These are phyloP conservation scores for Pollenia angustigena DNA, from an alignment of 2,888 invertebrate species.

Conservation along the genomic window DNA sequence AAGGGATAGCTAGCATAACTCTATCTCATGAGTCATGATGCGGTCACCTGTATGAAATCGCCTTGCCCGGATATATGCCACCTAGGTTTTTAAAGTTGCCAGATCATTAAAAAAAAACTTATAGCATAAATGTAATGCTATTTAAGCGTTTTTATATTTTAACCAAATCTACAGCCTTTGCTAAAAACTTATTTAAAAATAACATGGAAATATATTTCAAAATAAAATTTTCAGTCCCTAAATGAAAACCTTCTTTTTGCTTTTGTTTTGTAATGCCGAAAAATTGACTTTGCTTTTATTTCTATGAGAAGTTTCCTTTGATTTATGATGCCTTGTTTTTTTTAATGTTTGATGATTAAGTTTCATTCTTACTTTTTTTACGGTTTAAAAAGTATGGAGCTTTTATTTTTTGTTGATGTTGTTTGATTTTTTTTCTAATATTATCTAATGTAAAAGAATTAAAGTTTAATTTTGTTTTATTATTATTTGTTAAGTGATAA, in stretches of 20 bases:
- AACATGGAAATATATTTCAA: neutral
- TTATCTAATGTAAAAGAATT: slow-evolving; percentile 70
- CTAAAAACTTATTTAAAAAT: neutral
- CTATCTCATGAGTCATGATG: too few relatives aligned
- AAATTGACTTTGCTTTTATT: slow-evolving; percentile 73
- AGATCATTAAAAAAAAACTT: too few relatives aligned
- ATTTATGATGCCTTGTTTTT: slow-evolving; percentile 51
- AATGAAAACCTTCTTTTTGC: slow-evolving; percentile 67
- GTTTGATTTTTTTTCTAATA: slow-evolving; percentile 44
- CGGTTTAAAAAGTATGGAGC: slow-evolving; percentile 60
- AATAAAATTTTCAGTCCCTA: slow-evolving; percentile 65
- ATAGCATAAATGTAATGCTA: neutral
- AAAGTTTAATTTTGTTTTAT: slow-evolving; percentile 38
- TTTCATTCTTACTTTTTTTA: slow-evolving; percentile 33
- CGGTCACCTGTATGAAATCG: too few relatives aligned
- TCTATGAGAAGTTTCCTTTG: slow-evolving; percentile 50
- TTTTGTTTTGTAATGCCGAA: slow-evolving; percentile 66
- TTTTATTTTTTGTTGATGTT: slow-evolving; percentile 20
- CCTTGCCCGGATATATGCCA: too few relatives aligned
- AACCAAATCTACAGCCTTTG: slow-evolving; percentile 45
- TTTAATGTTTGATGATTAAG: slow-evolving; percentile 56
- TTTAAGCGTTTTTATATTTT: slow-evolving; percentile 1
- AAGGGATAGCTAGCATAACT: too few relatives aligned
- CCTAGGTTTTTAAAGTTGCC: too few relatives aligned
- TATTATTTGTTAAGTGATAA: slow-evolving; percentile 56